Percentiles rank a stretch among this genome's conserved stretches.
These are phyloP conservation scores for Azorinus chamasolen DNA, from an alignment of 2,888 invertebrate species.

Conservation along the genomic window DNA sequence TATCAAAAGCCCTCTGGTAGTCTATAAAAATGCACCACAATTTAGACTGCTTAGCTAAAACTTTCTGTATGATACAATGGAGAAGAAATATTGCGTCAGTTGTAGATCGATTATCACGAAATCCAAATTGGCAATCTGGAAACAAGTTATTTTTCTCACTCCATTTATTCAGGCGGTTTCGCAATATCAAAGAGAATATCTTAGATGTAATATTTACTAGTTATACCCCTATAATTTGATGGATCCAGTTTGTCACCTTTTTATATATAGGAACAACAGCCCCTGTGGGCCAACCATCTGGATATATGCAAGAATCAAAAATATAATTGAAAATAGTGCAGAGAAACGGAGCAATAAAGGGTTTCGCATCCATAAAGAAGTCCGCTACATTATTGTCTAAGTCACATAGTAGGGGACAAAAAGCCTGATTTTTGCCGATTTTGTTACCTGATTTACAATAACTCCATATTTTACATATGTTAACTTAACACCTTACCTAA, in stretches of 20 bases:
- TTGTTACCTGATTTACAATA: too few relatives aligned
- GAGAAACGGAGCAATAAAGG: conserved; percentile 31
- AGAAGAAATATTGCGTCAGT: conserved; percentile 7
- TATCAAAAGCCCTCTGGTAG: conserved; percentile 24
- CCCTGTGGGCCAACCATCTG: conserved; percentile 15
- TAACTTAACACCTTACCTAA: too few relatives aligned
- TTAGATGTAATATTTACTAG: conserved; percentile 42
- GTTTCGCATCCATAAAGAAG: conserved; percentile 31
- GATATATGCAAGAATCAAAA: conserved; percentile 32
- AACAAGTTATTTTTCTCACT: conserved; percentile 9
- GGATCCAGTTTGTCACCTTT: conserved; percentile 33
- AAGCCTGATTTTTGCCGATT: too few relatives aligned
- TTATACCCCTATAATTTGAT: conserved; percentile 43
- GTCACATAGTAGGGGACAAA: too few relatives aligned
- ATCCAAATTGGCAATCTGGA: conserved; percentile 23
- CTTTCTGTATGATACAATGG: conserved; percentile 11
- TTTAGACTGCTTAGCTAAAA: conserved; percentile 12
- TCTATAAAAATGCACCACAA: conserved; percentile 16
- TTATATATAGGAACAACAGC: conserved; percentile 42
- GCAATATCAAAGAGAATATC: conserved; percentile 31
- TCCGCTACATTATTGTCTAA: conserved; percentile 23
- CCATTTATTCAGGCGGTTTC: conserved; percentile 22
- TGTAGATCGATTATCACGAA: conserved; percentile 8
- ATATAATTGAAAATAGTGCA: conserved; percentile 21
- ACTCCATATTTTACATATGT: too few relatives aligned